A percentile compares a stretch with the other conserved stretches of the same genome.
These are phyloP conservation scores for Apotomis capreana DNA, from an alignment of 2,888 invertebrate genomes.

Conservation along the genomic window DNA sequence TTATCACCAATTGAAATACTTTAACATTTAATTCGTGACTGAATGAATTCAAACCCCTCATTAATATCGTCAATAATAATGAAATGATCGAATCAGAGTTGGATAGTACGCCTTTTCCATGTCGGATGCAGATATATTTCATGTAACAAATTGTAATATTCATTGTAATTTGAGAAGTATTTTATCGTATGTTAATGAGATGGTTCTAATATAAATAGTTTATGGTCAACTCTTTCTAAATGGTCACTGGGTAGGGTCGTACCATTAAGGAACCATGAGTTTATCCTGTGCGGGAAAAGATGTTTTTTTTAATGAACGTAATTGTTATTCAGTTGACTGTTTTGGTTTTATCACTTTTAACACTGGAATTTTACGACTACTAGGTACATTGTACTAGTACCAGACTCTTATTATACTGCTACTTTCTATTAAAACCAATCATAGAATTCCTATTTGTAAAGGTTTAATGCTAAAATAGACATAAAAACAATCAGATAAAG, in stretches of 20 bases:
- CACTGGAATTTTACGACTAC: too few relatives aligned
- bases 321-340: not conserved
- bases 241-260: conserved; percentile 29
- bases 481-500: too few relatives aligned
- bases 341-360: too few relatives aligned
- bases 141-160: conserved; percentile 66
- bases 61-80: conserved; percentile 26
- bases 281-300: not conserved
- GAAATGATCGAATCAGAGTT: conserved; percentile 26
- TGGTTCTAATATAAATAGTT: conserved; percentile 44
- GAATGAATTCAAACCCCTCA: conserved; percentile 27
- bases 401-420: too few relatives aligned
- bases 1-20: conserved; percentile 20
- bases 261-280: not conserved
- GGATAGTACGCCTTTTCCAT: conserved; percentile 62
- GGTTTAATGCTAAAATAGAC: too few relatives aligned
- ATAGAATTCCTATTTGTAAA: too few relatives aligned
- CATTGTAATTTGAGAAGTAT: conserved; percentile 68
- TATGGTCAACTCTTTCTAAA: conserved; percentile 41
- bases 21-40: conserved; percentile 37
- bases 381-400: too few relatives aligned
- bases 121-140: conserved; percentile 61
- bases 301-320: not conserved
- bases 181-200: conserved; percentile 43
- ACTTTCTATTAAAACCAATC: too few relatives aligned